Conservation (phyloP, 2,888 invertebrate genomes). For the Drosophila neoperkinsi region DNA sequence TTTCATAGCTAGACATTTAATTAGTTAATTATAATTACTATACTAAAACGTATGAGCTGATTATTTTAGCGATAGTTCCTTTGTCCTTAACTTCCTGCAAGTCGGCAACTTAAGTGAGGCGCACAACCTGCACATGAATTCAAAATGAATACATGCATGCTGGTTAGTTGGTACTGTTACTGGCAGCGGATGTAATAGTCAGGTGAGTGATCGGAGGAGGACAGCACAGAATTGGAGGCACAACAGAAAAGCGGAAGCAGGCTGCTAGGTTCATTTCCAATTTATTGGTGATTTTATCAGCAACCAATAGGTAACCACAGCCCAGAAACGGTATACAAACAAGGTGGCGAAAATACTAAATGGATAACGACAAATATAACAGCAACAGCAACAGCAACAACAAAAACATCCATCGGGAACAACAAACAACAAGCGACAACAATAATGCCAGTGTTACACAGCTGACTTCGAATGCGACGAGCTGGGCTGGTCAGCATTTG, state of each 20-base stretch:
- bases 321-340: constrained; percentile 36
- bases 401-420: constrained; percentile 6
- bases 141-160: neutral
- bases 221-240: constrained; percentile 22
- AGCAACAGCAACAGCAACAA: neutral
- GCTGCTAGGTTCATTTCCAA: constrained; percentile 57
- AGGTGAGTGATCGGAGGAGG: constrained; percentile 6
- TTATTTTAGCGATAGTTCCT: neutral
- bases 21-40: neutral
- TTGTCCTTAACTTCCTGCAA: neutral
- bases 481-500: constrained; percentile 9
- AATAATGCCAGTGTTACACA: constrained; percentile 21
- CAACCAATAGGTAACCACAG: constrained; percentile 61
- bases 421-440: neutral
- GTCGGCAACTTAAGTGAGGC: constrained; percentile 1
- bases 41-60: neutral
- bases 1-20: neutral
- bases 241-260: constrained; percentile 1
- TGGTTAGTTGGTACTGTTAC: neutral
- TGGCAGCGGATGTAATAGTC: constrained; percentile 11
- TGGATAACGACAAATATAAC: constrained; percentile 24
- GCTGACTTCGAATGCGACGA: constrained; percentile 4
- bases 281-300: constrained; percentile 68
- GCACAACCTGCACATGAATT: constrained; percentile 2
- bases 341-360: constrained; percentile 39